phyloP scores from a whole-genome alignment of 2,797 vertebrate species.

The Gymnothorax javanicus region DNA sequence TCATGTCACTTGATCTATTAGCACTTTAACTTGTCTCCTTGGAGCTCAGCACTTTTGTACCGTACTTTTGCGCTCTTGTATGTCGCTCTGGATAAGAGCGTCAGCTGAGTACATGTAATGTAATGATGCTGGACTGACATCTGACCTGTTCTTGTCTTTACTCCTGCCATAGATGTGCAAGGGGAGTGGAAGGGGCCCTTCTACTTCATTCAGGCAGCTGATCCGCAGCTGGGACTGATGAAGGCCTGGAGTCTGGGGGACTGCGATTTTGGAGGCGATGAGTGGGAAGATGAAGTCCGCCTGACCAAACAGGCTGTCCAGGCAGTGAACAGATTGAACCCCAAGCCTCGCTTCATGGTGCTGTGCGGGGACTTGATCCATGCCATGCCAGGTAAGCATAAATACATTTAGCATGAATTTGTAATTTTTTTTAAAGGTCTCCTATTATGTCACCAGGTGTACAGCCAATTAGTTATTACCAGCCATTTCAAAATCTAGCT shows the following conservation, averaged over 20 bases:
- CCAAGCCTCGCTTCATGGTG: slow-evolving; percentile 86
- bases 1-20: no score
- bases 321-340: slow-evolving; percentile 81
- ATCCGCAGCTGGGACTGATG: slow-evolving; percentile 96
- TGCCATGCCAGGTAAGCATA: slow-evolving; percentile 87
- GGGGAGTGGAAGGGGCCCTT: slow-evolving; percentile 86
- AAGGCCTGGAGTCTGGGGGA: slow-evolving; percentile 89
- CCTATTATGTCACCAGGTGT: no score
- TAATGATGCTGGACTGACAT: neutral
- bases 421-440: no score
- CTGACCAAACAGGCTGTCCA: slow-evolving; percentile 83
- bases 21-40: no score
- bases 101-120: no score
- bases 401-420: no score
- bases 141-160: neutral
- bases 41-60: no score
- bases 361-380: slow-evolving; percentile 93
- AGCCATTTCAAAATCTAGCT: no score
- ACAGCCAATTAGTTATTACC: no score
- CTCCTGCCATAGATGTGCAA: slow-evolving; percentile 73
- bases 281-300: slow-evolving; percentile 86
- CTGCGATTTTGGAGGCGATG: slow-evolving; percentile 78
- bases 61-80: no score
- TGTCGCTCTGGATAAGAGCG: no score
- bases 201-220: slow-evolving; percentile 92